A percentile compares a stretch with the other conserved stretches of the same genome.
phyloP scores from a whole-genome alignment of 53 echinoderm and acorn worm species.

The Mesocentrotus franciscanus region DNA sequence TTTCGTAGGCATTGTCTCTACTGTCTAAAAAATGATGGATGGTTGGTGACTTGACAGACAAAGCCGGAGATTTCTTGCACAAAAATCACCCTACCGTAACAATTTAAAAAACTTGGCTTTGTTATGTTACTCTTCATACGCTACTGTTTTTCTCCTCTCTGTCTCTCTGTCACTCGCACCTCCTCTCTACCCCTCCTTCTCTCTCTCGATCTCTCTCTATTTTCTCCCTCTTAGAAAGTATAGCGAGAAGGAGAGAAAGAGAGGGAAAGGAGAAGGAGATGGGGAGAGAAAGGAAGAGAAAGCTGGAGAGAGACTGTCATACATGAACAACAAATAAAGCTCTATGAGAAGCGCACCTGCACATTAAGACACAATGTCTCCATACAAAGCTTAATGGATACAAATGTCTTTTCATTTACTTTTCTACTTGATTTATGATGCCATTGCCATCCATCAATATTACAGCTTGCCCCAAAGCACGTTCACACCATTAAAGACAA shows the following conservation, averaged over 20 bases:
- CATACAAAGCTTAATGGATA: slow-evolving; percentile 28
- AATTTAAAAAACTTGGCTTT: not conserved
- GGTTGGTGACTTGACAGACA: not conserved
- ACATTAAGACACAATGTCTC: not conserved
- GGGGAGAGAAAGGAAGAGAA: not conserved
- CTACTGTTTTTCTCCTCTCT: not conserved
- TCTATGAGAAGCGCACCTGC: not conserved
- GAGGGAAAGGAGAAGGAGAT: not conserved
- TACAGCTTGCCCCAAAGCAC: not conserved
- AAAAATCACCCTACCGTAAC: not conserved
- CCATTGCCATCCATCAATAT: slow-evolving; percentile 36
- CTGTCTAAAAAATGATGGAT: not conserved
- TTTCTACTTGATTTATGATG: slow-evolving; percentile 52
- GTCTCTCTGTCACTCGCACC: too few species aligned
- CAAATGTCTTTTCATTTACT: slow-evolving; percentile 50
- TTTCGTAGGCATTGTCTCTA: not conserved
- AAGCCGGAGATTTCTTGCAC: not conserved
- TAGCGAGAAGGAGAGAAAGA: not conserved
- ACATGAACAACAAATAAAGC: not conserved
- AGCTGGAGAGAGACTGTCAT: not conserved
- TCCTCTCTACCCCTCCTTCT: too few species aligned
- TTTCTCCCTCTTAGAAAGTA: not conserved
- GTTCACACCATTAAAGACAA: not conserved
- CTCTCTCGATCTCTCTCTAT: too few species aligned
- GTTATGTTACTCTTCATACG: not conserved